Percentiles rank a stretch among this genome's conserved stretches.
Conservation (phyloP, 2,113 vertebrate species). For the Neogale vison region DNA sequence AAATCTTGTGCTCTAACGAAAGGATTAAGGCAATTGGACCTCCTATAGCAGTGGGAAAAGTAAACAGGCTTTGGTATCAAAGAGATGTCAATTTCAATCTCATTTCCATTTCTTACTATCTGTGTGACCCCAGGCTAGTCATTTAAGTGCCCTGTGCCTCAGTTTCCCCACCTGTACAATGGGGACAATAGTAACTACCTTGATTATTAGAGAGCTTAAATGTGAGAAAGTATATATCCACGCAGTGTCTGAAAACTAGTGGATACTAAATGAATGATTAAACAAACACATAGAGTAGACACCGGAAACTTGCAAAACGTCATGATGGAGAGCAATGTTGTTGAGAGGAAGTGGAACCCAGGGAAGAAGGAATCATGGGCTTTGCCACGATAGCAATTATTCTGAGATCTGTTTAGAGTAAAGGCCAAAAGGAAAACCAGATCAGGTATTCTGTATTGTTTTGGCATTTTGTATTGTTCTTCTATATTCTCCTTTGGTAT, state of each 20-base stretch:
- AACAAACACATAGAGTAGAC: neutral
- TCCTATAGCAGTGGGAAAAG: neutral
- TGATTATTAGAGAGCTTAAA: neutral
- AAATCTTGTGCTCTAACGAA: constrained; percentile 3
- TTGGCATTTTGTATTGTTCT: neutral
- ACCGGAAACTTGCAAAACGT: neutral
- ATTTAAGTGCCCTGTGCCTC: neutral
- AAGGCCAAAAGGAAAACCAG: neutral
- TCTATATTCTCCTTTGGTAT: neutral
- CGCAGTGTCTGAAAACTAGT: neutral
- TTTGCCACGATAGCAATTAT: neutral
- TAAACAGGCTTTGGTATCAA: neutral
- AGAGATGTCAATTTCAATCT: neutral
- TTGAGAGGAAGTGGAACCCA: neutral
- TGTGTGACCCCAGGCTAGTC: neutral
- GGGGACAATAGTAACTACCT: neutral
- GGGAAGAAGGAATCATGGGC: neutral
- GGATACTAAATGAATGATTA: neutral
- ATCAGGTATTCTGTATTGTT: neutral
- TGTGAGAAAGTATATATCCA: neutral
- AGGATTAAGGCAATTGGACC: neutral
- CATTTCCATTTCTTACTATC: neutral
- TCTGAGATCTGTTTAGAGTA: neutral
- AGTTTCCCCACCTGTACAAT: neutral
- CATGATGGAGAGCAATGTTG: neutral